Conservation (phyloP, 2,113 vertebrate genomes). For the Calyptomena viridis region DNA sequence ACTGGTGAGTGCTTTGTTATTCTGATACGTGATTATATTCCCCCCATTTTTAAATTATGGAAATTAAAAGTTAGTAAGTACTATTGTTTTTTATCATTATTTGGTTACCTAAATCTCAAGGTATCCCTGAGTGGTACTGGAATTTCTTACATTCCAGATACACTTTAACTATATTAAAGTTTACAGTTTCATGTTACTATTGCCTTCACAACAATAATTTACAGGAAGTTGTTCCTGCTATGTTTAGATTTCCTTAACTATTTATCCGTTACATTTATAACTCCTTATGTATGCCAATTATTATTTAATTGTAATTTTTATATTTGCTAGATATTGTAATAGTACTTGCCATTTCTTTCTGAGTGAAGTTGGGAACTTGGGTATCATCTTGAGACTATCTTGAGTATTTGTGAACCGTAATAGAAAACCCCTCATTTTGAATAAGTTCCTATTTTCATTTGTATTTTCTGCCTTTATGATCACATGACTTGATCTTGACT, state of each 20-base stretch:
- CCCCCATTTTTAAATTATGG: accelerated
- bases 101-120: not conserved
- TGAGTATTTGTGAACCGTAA: not conserved
- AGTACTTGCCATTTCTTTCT: not conserved
- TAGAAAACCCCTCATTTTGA: not conserved
- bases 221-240: not conserved
- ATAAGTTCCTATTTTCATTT: not conserved
- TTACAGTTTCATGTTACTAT: not conserved
- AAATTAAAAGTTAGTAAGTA: not conserved
- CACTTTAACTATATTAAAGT: not conserved
- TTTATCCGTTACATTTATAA: not conserved
- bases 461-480: not conserved
- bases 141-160: not conserved
- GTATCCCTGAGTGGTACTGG: not conserved
- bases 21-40: not conserved
- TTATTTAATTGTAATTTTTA: not conserved
- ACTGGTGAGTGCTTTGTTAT: not conserved
- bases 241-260: not conserved
- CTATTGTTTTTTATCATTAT: not conserved
- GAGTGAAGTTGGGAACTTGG: not conserved
- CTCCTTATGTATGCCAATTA: not conserved
- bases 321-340: not conserved
- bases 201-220: not conserved
- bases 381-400: not conserved
- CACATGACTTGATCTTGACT: not conserved